Conservation (phyloP, 2,797 vertebrate species). For the Erethizon dorsatum region DNA sequence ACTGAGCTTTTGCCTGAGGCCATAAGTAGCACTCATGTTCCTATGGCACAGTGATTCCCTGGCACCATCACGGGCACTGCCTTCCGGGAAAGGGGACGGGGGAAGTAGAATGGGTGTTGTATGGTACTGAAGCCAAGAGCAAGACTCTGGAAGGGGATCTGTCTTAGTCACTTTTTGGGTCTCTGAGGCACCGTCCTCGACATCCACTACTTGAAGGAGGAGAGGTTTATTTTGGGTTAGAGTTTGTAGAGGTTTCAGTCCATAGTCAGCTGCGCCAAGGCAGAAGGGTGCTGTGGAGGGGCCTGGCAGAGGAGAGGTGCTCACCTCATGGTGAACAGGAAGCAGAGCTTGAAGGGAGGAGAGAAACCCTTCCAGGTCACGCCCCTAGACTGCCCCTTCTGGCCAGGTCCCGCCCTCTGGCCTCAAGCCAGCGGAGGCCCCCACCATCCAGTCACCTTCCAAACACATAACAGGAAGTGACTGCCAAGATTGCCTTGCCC, state of each 20-base stretch:
- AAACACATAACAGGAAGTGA: not conserved
- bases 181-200: not conserved
- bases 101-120: not conserved
- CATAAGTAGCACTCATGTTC: not conserved
- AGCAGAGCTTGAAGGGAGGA: not conserved
- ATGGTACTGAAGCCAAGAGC: not conserved
- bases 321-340: not conserved
- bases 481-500: not conserved
- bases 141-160: not conserved
- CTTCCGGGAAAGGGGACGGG: not conserved
- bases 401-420: not conserved
- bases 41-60: not conserved
- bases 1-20: not conserved
- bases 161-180: not conserved
- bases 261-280: not conserved
- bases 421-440: not conserved
- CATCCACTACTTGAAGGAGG: not conserved
- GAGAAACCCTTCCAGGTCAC: not conserved
- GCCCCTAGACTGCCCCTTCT: not conserved
- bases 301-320: not conserved
- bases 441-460: not conserved
- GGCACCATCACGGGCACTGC: fast-evolving
- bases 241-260: not conserved
- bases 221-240: not conserved
- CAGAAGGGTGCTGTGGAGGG: not conserved